Percentiles rank a stretch among this genome's conserved stretches.
Evolutionary conservation across 2,113 vertebrate genomes (phyloP).

Genomic region (Clarias magur): DNA sequence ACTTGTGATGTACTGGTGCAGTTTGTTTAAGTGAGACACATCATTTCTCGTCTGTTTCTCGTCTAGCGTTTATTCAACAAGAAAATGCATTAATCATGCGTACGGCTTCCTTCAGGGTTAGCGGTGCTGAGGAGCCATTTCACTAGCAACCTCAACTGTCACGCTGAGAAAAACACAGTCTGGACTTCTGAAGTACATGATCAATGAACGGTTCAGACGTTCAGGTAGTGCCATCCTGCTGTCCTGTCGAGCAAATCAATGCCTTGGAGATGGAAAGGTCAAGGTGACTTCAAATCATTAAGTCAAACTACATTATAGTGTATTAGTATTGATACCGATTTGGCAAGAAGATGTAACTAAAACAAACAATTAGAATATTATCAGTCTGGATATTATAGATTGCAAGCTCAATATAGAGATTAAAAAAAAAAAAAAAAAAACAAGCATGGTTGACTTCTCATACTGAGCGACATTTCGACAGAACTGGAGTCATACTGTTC

Average conservation of each 20-base stretch:
- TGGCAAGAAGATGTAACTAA: background rate
- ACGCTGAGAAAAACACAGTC: background rate
- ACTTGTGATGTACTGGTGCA: background rate
- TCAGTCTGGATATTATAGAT: background rate
- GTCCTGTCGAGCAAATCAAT: background rate
- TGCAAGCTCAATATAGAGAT: background rate
- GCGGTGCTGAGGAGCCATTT: background rate
- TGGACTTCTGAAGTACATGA: background rate
- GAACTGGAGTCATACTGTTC: constrained; percentile 10
- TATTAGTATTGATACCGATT: background rate
- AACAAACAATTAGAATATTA: background rate
- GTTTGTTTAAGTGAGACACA: constrained; percentile 39
- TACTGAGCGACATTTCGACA: constrained; percentile 33
- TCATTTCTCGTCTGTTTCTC: too few species aligned
- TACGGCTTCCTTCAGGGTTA: background rate
- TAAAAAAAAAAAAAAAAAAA: too few species aligned
- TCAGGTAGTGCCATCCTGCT: background rate
- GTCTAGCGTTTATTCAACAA: constrained; percentile 55
- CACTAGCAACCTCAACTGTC: background rate
- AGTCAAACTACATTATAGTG: background rate
- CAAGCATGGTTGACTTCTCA: background rate
- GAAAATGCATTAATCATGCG: constrained; percentile 42
- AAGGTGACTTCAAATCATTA: background rate
- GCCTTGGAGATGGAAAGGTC: background rate
- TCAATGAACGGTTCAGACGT: background rate